These are phyloP conservation scores for Sander lucioperca DNA, from an alignment of 2,113 vertebrate species.

Conservation along the genomic window DNA sequence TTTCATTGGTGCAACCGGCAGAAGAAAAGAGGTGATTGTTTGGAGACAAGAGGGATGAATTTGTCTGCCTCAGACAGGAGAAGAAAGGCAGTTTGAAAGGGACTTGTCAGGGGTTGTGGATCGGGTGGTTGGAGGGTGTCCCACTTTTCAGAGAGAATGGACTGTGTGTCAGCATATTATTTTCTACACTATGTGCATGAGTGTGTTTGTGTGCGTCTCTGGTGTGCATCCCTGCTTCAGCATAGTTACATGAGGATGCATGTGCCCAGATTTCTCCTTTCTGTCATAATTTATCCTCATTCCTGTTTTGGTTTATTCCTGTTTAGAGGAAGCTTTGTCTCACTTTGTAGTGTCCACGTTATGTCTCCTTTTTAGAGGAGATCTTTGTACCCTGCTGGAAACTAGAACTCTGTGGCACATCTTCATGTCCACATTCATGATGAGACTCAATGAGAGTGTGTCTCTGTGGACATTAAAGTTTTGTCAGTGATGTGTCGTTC, in stretches of 20 bases:
- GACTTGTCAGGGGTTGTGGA: slow-evolving; percentile 74
- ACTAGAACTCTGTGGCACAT: neutral
- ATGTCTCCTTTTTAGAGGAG: neutral
- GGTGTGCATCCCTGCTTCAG: slow-evolving; percentile 9
- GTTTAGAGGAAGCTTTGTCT: slow-evolving; percentile 63
- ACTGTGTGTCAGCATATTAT: slow-evolving; percentile 67
- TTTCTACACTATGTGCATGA: slow-evolving; percentile 34
- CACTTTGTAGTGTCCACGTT: neutral
- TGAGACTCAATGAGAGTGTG: neutral
- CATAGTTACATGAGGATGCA: neutral
- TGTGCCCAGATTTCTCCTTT: neutral
- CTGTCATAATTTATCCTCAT: slow-evolving; percentile 75
- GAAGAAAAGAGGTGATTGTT: slow-evolving; percentile 82
- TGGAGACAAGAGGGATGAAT: slow-evolving; percentile 81
- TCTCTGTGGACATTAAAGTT: slow-evolving; percentile 31
- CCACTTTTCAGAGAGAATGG: slow-evolving; percentile 76
- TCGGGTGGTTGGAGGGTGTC: slow-evolving; percentile 77
- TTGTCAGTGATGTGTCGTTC: slow-evolving; percentile 8
- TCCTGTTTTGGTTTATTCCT: slow-evolving; percentile 71
- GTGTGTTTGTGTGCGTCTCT: slow-evolving; percentile 20
- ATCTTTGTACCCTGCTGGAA: neutral
- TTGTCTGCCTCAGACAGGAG: slow-evolving; percentile 79
- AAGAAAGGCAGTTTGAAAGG: slow-evolving; percentile 81
- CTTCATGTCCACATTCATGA: slow-evolving; percentile 13
- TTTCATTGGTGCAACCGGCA: slow-evolving; percentile 69